These are phyloP conservation scores for Phoxinus dragarum DNA, from an alignment of 2,797 vertebrate genomes.

Conservation along the genomic window DNA sequence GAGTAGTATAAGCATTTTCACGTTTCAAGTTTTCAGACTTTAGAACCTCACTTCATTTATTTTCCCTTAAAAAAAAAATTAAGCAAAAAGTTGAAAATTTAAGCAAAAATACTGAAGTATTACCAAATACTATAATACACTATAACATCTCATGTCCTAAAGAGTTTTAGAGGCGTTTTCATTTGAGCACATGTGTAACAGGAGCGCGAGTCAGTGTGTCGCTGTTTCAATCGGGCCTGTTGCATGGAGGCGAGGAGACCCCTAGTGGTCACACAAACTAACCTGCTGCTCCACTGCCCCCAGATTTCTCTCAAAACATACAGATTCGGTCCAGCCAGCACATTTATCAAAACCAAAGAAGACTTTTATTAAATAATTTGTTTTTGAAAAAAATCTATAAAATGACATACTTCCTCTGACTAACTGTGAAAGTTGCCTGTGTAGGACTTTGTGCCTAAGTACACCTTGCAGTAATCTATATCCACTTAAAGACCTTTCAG, in stretches of 20 bases:
- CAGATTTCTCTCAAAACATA: background rate
- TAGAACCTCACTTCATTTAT: background rate
- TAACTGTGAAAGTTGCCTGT: background rate
- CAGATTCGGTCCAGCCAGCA: background rate
- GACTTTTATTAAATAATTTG: background rate
- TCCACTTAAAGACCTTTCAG: background rate
- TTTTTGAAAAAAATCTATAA: background rate
- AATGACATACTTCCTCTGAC: background rate
- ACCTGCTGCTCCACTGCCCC: background rate
- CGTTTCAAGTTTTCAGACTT: background rate
- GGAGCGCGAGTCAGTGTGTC: background rate
- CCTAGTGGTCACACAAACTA: conserved; percentile 55
- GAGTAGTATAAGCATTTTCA: background rate
- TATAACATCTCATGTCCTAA: background rate
- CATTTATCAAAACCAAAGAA: background rate
- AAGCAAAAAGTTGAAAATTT: too few species aligned
- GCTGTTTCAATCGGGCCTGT: background rate
- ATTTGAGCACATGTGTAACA: background rate
- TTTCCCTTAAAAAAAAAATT: too few species aligned
- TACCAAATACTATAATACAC: background rate
- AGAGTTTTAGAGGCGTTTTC: background rate
- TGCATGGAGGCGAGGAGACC: conserved; percentile 58
- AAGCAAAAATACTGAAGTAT: background rate
- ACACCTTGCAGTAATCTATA: background rate
- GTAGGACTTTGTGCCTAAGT: background rate